Base-by-base conservation (phyloP, 2,888 invertebrate genomes). In the Abscondita cerata region DNA sequence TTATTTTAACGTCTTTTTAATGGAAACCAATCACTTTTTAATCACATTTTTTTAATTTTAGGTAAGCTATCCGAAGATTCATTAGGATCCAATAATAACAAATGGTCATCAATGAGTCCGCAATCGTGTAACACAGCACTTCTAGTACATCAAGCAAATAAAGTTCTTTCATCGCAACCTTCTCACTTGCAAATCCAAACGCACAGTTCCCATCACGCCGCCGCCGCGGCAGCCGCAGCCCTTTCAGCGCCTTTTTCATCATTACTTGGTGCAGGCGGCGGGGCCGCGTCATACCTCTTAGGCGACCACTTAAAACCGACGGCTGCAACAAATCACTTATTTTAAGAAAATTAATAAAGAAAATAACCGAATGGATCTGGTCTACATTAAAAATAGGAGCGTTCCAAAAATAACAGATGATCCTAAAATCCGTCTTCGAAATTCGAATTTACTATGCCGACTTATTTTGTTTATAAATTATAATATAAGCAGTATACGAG, bases 251-350 rank as follows among this genome's bases (percentile, higher is more conserved):
- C 84, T 74, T 88, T 83, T 80, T 86, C 83, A 67, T 82, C 78
- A 46, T 80, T 86, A 50, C 81, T 86, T 48, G 83, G 85, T 41
- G 85, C 85, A 38, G 83, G 85, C 36, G 84, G 85, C 47, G 77
- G 80, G 25, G 80, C 81, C 6, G 86, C 86, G 64, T 85, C 85
- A 72, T 86, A 86, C 73, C 81, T 87, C 41, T 81, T 87, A 56
- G 86, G 86, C 18, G 87, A 87, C 76, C 87, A 86, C 72, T 81
- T 87, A 66, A 86, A 87, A 67, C 84, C 86, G 12, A 82, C 85
- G 62, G 82, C 85, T 55, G 83, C 84, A 75, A 82, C 85, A 68
- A 87, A 86, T 79, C 86, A 87, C 80, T 82, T 87, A 77, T 87
- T 87, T 82, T 86, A 86, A 25, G 25, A 25, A 85, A 83, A 78